Evolutionary conservation across 2,113 vertebrate species (phyloP).

Genomic region (Sinocyclocheilus grahami): DNA sequence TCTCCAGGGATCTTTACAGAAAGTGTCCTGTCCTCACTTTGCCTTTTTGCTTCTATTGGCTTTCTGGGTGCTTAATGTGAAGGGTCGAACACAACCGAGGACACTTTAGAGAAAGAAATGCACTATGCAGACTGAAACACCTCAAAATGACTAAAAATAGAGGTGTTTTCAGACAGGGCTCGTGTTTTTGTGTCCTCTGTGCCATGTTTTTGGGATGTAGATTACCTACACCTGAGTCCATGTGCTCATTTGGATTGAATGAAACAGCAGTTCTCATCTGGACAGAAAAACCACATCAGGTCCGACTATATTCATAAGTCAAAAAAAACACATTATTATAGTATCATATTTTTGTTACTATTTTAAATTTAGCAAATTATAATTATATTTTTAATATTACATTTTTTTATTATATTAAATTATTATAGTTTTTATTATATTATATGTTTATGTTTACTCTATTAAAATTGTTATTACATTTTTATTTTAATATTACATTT

Average conservation of each 20-base stretch:
- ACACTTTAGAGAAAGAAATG: not conserved
- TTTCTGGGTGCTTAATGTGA: constrained; percentile 27
- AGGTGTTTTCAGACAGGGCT: constrained; percentile 47
- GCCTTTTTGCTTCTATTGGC: not conserved
- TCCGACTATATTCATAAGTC: too few species aligned
- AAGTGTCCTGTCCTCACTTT: constrained; percentile 20
- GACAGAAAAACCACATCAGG: constrained; percentile 30
- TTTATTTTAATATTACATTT: too few species aligned
- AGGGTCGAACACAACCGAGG: constrained; percentile 20
- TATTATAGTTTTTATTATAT: too few species aligned
- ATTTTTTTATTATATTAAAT: too few species aligned
- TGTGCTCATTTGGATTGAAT: constrained; percentile 39
- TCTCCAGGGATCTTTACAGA: not conserved
- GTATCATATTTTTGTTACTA: too few species aligned
- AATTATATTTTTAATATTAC: too few species aligned
- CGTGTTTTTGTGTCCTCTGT: constrained; percentile 40
- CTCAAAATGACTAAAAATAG: constrained; percentile 48
- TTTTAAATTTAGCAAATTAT: too few species aligned
- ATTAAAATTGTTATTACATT: too few species aligned
- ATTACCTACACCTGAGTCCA: constrained; percentile 39
- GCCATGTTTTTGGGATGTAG: constrained; percentile 36
- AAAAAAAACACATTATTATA: too few species aligned
- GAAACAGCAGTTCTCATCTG: not conserved
- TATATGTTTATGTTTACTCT: too few species aligned
- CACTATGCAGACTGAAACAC: constrained; percentile 35